phyloP scores from a whole-genome alignment of 2,797 vertebrate species.

The Hyperoplus lanceolatus region DNA sequence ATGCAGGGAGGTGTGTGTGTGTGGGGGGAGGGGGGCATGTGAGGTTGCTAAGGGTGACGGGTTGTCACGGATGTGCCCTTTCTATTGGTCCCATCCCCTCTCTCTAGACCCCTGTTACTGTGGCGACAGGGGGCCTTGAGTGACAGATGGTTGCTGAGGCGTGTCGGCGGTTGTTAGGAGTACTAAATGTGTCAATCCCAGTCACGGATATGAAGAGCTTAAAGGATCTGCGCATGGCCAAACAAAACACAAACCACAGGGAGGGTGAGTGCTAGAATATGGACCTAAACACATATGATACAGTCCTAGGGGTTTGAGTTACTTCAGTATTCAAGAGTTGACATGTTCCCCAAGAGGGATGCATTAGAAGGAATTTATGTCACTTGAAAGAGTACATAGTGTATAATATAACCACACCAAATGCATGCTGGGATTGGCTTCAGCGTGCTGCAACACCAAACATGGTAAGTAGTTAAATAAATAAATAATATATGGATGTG shows the following conservation, averaged over 20 bases:
- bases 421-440: constrained; percentile 8
- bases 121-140: constrained; percentile 67
- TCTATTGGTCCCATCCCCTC: constrained; percentile 44
- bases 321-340: constrained; percentile 1
- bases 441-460: constrained; percentile 7
- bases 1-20: constrained; percentile 19
- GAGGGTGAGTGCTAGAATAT: constrained; percentile 8
- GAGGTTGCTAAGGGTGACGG: constrained; percentile 66
- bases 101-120: constrained; percentile 61
- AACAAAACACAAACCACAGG: constrained; percentile 29
- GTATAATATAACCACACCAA: background rate
- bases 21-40: constrained; percentile 38
- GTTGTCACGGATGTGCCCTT: constrained; percentile 71
- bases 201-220: constrained; percentile 70
- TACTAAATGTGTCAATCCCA: constrained; percentile 75
- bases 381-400: background rate
- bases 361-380: constrained; percentile 12
- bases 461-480: background rate
- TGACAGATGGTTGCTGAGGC: constrained; percentile 77
- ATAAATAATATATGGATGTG: constrained; percentile 30
- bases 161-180: constrained; percentile 67
- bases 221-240: constrained; percentile 47
- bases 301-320: background rate
- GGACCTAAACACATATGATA: constrained; percentile 19
- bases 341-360: background rate